Evolutionary conservation across 1,140 invertebrate genomes (phyloP).

Genomic region (Teleogryllus occipitalis): DNA sequence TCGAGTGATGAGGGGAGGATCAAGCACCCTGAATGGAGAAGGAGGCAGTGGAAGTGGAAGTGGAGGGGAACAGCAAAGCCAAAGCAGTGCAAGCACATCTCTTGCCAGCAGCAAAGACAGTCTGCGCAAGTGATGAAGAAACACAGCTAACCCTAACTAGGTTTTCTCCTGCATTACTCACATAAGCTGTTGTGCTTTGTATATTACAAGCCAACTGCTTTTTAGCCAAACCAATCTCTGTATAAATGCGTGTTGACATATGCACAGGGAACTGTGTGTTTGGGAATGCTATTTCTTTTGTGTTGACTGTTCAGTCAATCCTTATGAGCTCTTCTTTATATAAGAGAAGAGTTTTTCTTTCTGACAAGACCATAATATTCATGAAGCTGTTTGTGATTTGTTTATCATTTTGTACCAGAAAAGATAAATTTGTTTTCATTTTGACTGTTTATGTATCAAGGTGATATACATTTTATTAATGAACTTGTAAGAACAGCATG

Average conservation of each 20-base stretch:
- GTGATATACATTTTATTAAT: not conserved
- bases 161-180: not conserved
- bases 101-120: conserved; percentile 48
- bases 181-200: not conserved
- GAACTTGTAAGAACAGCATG: not conserved
- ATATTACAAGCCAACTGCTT: not conserved
- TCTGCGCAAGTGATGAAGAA: conserved; percentile 41
- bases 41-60: conserved; percentile 19
- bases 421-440: not conserved
- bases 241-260: not conserved
- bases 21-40: conserved; percentile 23
- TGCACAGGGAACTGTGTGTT: conserved; percentile 3
- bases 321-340: too few species aligned
- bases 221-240: conserved; percentile 4
- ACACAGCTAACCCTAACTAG: not conserved
- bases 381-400: not conserved
- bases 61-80: conserved; percentile 20
- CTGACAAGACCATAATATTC: not conserved
- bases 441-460: not conserved
- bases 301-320: not conserved
- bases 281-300: not conserved
- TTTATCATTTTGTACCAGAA: not conserved
- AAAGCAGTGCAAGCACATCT: conserved; percentile 35
- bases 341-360: not conserved
- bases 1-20: conserved; percentile 25